These are phyloP conservation scores for Taeniopygia guttata DNA, from an alignment of 2,797 vertebrate genomes.

Conservation along the genomic window DNA sequence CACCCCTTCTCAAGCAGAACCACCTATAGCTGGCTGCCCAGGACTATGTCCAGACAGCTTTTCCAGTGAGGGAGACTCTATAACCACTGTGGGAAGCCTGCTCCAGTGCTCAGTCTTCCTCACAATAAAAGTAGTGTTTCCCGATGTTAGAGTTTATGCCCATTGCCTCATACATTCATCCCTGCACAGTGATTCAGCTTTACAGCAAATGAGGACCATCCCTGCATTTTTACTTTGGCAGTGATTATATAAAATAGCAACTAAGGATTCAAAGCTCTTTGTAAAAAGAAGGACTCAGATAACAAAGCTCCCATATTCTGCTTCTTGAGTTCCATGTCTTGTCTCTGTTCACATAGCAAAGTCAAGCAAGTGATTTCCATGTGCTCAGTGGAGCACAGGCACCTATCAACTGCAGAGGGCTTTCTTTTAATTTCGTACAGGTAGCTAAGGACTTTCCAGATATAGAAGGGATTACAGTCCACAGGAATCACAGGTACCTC, in stretches of 20 bases:
- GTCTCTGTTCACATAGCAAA: fast-evolving
- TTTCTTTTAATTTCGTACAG: background rate
- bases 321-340: background rate
- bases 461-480: background rate
- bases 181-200: background rate
- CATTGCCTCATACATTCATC: background rate
- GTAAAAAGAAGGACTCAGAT: background rate
- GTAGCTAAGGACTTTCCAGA: background rate
- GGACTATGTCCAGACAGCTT: background rate
- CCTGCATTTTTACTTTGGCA: background rate
- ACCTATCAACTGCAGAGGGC: background rate
- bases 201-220: background rate
- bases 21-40: background rate
- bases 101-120: background rate
- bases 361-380: background rate
- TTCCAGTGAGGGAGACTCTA: background rate
- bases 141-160: background rate
- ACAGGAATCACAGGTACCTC: background rate
- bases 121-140: background rate
- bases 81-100: background rate
- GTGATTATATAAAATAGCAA: background rate
- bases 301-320: background rate
- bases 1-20: background rate
- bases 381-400: background rate
- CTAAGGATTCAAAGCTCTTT: background rate